These are phyloP conservation scores for Daktulosphaira vitifoliae DNA, from an alignment of 1,140 invertebrate species.

Conservation along the genomic window DNA sequence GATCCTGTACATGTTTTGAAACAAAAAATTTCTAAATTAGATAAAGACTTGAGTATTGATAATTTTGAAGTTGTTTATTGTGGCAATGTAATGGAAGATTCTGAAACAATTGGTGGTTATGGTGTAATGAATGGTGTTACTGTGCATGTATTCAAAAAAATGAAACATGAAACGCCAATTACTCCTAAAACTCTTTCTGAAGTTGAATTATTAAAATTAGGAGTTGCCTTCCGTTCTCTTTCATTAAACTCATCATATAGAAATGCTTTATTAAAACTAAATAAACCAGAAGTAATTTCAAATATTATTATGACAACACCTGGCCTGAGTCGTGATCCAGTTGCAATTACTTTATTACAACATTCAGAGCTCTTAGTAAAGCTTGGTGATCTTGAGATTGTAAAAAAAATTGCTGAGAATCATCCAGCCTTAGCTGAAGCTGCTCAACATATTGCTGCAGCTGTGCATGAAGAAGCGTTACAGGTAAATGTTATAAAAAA, in stretches of 20 bases:
- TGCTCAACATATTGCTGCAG: constrained; percentile 47
- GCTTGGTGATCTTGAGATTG: constrained; percentile 47
- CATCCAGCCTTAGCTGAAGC: constrained; percentile 49
- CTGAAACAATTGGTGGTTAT: not conserved
- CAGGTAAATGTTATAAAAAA: constrained; percentile 23
- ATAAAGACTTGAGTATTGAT: not conserved
- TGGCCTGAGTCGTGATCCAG: constrained; percentile 47
- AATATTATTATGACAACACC: constrained; percentile 50
- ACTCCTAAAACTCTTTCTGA: not conserved
- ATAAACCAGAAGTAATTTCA: constrained; percentile 48
- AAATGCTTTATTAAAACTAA: constrained; percentile 44
- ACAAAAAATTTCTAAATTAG: not conserved
- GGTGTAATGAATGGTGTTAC: not conserved
- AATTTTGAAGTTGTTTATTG: not conserved
- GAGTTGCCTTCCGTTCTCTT: constrained; percentile 14
- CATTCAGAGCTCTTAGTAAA: constrained; percentile 51
- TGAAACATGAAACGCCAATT: not conserved
- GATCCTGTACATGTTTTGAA: not conserved
- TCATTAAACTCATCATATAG: not conserved
- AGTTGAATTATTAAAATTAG: not conserved
- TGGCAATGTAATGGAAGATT: constrained; percentile 8
- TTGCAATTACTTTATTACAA: constrained; percentile 51
- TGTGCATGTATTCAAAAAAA: constrained; percentile 22
- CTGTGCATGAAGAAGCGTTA: constrained; percentile 48
- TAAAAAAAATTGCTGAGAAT: constrained; percentile 46